Conservation (phyloP, 2,888 invertebrate genomes). For the Biston betularia region DNA sequence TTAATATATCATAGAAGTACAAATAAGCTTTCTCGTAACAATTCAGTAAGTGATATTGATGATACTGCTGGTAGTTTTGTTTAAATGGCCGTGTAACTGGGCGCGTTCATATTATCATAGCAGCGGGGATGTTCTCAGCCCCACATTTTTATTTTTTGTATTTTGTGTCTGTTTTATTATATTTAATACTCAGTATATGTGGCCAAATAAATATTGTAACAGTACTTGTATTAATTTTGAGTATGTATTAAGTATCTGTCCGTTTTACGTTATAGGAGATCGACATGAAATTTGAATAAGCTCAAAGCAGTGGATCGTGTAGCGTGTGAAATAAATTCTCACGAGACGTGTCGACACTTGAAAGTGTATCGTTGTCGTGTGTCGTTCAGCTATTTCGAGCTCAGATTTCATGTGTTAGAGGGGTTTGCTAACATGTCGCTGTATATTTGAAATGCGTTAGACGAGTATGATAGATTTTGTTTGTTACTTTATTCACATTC, state of each 20-base stretch:
- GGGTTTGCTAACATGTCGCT: too few species aligned
- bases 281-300: background rate
- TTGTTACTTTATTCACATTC: constrained; percentile 36
- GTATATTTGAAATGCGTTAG: background rate
- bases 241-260: constrained; percentile 36
- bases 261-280: background rate
- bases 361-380: background rate
- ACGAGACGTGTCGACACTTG: background rate
- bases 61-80: background rate
- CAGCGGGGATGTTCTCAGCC: constrained; percentile 27
- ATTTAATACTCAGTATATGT: constrained; percentile 54
- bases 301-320: background rate
- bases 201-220: constrained; percentile 61
- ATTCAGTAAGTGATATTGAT: constrained; percentile 2
- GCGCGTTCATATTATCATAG: constrained; percentile 38
- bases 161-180: constrained; percentile 28
- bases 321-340: background rate
- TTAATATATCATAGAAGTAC: constrained; percentile 21
- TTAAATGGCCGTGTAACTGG: constrained; percentile 10
- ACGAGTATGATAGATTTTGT: constrained; percentile 15
- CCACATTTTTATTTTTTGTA: constrained; percentile 18
- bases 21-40: constrained; percentile 11
- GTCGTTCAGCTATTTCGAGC: background rate
- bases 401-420: background rate
- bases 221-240: constrained; percentile 38